These are phyloP conservation scores for Heliconius hermathena DNA, from an alignment of 1,140 invertebrate species.

Conservation along the genomic window DNA sequence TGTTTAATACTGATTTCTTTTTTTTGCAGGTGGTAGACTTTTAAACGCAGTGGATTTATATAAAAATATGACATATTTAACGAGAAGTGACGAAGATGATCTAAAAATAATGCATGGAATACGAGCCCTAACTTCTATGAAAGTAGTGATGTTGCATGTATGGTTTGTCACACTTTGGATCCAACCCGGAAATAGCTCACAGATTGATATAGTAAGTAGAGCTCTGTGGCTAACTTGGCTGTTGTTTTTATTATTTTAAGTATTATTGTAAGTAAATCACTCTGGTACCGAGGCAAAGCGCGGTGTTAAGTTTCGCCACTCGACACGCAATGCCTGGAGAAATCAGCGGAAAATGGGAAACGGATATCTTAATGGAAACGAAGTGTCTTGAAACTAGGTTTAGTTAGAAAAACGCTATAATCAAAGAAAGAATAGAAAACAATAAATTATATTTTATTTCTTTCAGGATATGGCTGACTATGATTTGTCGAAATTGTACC, in stretches of 20 bases:
- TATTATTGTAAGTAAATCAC: no score
- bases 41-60: not conserved
- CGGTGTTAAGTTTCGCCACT: not conserved
- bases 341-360: not conserved
- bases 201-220: not conserved
- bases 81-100: not conserved
- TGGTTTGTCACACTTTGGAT: conserved; percentile 8
- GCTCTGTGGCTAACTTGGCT: not conserved
- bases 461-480: not conserved
- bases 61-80: not conserved
- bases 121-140: not conserved
- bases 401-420: no score
- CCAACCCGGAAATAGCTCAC: not conserved
- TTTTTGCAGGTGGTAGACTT: not conserved
- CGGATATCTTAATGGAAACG: not conserved
- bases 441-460: not conserved
- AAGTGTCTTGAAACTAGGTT: not conserved
- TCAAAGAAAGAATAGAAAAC: no score
- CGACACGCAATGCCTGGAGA: not conserved
- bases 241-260: not conserved
- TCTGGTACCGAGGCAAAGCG: not conserved
- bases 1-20: no score
- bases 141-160: not conserved
- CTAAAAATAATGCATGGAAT: not conserved
- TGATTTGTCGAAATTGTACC: not conserved